phyloP scores from a whole-genome alignment of 2,888 invertebrate species.

The Dyspetes luteomarginatus region DNA sequence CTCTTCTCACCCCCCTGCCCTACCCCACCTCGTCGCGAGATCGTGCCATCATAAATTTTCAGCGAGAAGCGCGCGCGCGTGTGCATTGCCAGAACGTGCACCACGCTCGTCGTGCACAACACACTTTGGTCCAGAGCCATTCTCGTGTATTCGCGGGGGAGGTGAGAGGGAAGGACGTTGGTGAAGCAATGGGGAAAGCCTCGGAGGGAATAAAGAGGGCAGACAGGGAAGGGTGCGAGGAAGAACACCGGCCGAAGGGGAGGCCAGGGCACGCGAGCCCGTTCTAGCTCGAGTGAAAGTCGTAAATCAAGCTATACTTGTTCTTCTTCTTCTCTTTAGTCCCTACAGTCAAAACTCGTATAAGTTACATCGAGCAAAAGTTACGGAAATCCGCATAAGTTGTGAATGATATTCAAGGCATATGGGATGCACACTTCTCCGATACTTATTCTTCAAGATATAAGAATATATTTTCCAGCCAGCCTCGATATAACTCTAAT shows the following conservation, averaged over 20 bases:
- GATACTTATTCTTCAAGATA: too few species aligned
- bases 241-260: constrained; percentile 33
- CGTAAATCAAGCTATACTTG: constrained; percentile 73
- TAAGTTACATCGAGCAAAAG: constrained; percentile 5
- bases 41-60: constrained; percentile 59
- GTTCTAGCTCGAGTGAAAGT: constrained; percentile 61
- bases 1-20: neutral
- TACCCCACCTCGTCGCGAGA: constrained; percentile 29
- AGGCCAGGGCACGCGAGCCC: constrained; percentile 57
- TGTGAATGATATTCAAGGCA: neutral
- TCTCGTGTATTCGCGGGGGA: constrained; percentile 37
- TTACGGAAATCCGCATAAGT: constrained; percentile 18
- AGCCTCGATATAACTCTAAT: too few species aligned
- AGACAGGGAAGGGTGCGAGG: constrained; percentile 52
- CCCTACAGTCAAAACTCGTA: constrained; percentile 41
- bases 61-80: constrained; percentile 30
- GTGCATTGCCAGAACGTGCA: constrained; percentile 49
- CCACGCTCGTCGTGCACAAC: constrained; percentile 58
- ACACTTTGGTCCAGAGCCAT: constrained; percentile 49
- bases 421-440: constrained; percentile 2
- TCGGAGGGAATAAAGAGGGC: constrained; percentile 36
- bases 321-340: constrained; percentile 45
- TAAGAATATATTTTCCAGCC: too few species aligned
- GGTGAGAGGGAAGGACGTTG: constrained; percentile 16
- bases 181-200: constrained; percentile 27